phyloP scores from a whole-genome alignment of 2,113 vertebrate species.

The Verasper variegatus region DNA sequence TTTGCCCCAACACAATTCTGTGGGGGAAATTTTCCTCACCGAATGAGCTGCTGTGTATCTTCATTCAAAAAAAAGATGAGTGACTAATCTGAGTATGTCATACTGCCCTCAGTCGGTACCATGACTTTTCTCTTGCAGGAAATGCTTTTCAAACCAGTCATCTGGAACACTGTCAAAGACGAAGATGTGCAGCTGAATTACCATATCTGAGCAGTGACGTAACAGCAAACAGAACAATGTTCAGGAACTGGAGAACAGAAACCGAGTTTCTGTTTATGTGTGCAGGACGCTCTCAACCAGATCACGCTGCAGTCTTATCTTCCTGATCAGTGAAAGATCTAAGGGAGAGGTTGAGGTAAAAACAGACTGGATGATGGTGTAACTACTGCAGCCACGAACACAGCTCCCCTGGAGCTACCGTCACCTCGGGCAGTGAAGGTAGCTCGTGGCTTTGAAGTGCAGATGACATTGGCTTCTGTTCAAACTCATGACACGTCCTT shows the following conservation, averaged over 20 bases:
- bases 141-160: slow-evolving; percentile 22
- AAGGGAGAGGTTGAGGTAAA: slow-evolving; percentile 45
- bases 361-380: slow-evolving; percentile 49
- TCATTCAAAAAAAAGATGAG: slow-evolving; percentile 37
- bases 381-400: slow-evolving; percentile 56
- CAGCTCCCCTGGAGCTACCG: slow-evolving; percentile 55
- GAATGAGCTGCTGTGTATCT: slow-evolving; percentile 42
- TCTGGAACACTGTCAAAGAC: slow-evolving; percentile 46
- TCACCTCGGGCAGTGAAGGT: slow-evolving; percentile 57
- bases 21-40: background rate
- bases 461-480: slow-evolving; percentile 68
- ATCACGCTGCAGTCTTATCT: slow-evolving; percentile 50
- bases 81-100: slow-evolving; percentile 14
- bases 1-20: background rate
- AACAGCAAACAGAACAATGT: slow-evolving; percentile 45
- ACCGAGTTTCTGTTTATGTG: slow-evolving; percentile 34
- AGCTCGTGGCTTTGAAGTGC: slow-evolving; percentile 69
- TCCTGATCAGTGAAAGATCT: slow-evolving; percentile 64
- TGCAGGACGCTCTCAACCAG: slow-evolving; percentile 51
- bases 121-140: background rate
- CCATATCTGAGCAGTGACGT: slow-evolving; percentile 27
- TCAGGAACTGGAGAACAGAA: slow-evolving; percentile 34
- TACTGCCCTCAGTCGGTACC: slow-evolving; percentile 6
- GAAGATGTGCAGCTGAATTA: slow-evolving; percentile 45
- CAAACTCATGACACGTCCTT: slow-evolving; percentile 68